A percentile compares a stretch with the other conserved stretches of the same genome.
Conservation (phyloP, 2,113 vertebrate genomes). For the Stegastes partitus region DNA sequence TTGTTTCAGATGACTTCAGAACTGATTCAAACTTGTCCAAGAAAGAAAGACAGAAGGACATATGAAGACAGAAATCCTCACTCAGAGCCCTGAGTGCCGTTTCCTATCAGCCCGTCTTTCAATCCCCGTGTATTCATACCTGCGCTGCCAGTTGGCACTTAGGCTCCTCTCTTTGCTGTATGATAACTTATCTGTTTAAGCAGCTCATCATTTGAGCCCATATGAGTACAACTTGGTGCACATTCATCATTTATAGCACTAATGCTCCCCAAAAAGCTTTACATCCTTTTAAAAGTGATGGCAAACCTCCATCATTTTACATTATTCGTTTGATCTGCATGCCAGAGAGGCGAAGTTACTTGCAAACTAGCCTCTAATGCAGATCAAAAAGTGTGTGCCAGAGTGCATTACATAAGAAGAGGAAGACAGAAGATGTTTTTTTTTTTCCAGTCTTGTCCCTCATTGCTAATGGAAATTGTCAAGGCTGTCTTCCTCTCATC, state of each 20-base stretch:
- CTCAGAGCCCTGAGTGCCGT: neutral
- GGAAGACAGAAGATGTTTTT: constrained; percentile 7
- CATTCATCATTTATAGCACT: constrained; percentile 12
- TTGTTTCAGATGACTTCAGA: neutral
- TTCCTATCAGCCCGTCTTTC: constrained; percentile 43
- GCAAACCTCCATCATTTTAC: constrained; percentile 1
- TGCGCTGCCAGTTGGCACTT: constrained; percentile 27
- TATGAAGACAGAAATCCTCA: constrained; percentile 16
- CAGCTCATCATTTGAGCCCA: constrained; percentile 3
- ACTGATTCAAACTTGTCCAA: neutral
- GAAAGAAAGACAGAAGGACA: neutral
- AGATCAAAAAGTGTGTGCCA: neutral
- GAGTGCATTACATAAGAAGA: constrained; percentile 27
- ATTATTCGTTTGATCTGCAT: constrained; percentile 18
- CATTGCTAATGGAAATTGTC: constrained; percentile 28
- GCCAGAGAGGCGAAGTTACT: neutral
- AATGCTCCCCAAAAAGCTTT: constrained; percentile 14
- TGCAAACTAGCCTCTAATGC: constrained; percentile 4
- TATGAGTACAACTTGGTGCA: neutral
- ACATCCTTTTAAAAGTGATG: neutral
- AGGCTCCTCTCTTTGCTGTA: constrained; percentile 28
- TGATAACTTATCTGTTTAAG: constrained; percentile 23
- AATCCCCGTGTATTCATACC: constrained; percentile 34
- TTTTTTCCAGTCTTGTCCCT: constrained; percentile 7
- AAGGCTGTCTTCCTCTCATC: constrained; percentile 22